Base-by-base conservation (phyloP, 2,888 invertebrate species). In the Bruchidius siliquastri region DNA sequence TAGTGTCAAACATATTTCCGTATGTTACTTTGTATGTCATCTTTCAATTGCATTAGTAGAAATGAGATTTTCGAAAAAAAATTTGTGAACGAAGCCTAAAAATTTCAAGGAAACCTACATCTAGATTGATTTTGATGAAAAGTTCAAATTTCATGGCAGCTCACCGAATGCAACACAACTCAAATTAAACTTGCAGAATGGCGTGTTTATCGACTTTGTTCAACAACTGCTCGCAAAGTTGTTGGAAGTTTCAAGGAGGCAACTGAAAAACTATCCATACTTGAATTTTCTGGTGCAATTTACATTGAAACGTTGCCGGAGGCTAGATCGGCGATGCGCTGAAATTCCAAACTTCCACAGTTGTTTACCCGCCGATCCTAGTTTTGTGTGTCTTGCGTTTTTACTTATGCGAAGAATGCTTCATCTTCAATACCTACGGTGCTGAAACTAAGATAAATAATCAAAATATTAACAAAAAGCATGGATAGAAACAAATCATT, bases 161-260 rank as follows among this genome's bases (percentile, higher is more conserved):
- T 49, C 49, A 13, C 49, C 49, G 49, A 49, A 49, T 79, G 79
- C 78, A 78, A 77, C 80, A 76, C 77, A 79, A 79, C 71, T 71
- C 69, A 72, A 72, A 74, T 74, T 30, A 74, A 74, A 74, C 68
- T 74, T 72, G 71, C 30, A 72, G 71, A 26, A 68, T 69, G 69
- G 72, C 74, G 69, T 74, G 74, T 72, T 74, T 72, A 72, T 49
- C 49, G 70, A 72, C 69, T 71, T 72, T 69, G 69, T 21, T 71
- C 66, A 71, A 73, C 71, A 68, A 73, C 30, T 72, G 49, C 69
- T 71, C 69, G 66, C 26, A 49, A 74, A 74, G 71, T 74, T 72
- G 72, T 70, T 67, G 49, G 70, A 67, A 72, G 67, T 72, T 72
- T 70, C 21, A 20, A 70, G 69, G 22, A 68, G 49, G 49, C 49